Conservation (phyloP, 2,797 vertebrate genomes). For the Lacerta viridis region DNA sequence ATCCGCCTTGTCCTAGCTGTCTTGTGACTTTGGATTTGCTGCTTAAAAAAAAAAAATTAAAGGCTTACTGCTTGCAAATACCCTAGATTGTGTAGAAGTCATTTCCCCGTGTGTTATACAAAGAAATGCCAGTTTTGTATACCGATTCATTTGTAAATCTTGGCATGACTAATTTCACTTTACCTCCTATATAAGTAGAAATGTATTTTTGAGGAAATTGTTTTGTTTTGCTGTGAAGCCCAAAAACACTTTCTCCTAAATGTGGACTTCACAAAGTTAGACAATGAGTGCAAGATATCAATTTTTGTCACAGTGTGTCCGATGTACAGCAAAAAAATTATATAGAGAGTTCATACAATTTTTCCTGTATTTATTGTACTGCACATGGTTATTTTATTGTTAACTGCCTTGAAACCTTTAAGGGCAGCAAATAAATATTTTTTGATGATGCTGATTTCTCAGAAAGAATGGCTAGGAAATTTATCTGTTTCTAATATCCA, state of each 20-base stretch:
- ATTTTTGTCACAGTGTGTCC: neutral
- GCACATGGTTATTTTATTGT: too few species aligned
- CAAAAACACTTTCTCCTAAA: neutral
- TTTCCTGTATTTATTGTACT: too few species aligned
- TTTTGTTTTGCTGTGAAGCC: neutral
- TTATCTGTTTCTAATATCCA: neutral
- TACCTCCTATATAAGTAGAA: neutral
- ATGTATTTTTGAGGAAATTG: neutral
- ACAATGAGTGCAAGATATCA: fast-evolving
- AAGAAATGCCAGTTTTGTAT: neutral
- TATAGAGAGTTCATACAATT: too few species aligned
- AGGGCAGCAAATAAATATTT: neutral
- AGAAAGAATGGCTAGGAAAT: neutral
- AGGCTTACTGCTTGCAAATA: neutral
- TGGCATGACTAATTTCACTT: slow-evolving; percentile 22
- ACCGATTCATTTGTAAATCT: neutral
- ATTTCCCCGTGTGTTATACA: neutral
- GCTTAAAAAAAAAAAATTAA: neutral
- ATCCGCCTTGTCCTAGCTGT: neutral
- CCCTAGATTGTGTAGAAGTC: neutral
- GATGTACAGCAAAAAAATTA: too few species aligned
- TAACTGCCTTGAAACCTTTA: too few species aligned
- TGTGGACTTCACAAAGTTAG: too few species aligned
- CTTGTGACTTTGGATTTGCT: neutral
- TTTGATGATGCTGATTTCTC: neutral